These are phyloP conservation scores for Rhinoraja longicauda DNA, from an alignment of 2,797 vertebrate species.

Conservation along the genomic window DNA sequence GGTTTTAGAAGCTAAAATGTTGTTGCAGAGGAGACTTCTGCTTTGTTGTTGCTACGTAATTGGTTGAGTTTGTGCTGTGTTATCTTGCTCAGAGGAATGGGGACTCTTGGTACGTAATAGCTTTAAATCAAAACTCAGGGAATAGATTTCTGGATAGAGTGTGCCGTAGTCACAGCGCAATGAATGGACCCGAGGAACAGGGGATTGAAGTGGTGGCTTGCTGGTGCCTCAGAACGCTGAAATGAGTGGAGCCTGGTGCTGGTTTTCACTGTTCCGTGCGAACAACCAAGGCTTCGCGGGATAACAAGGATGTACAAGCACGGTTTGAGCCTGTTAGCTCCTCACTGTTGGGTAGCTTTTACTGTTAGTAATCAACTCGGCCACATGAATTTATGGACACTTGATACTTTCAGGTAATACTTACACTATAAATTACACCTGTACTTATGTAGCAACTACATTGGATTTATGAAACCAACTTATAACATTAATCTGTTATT, in stretches of 20 bases:
- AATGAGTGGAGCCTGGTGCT: constrained; percentile 26
- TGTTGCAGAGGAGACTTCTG: background rate
- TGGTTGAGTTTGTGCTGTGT: constrained; percentile 12
- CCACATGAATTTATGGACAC: constrained; percentile 37
- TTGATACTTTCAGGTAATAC: constrained; percentile 34
- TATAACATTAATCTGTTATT: constrained; percentile 16
- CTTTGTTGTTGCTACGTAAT: constrained; percentile 27
- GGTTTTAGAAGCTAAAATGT: background rate
- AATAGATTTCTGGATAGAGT: constrained; percentile 38
- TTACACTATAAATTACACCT: constrained; percentile 19
- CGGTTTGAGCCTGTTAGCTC: constrained; percentile 38
- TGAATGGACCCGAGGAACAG: constrained; percentile 31
- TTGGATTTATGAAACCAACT: constrained; percentile 27
- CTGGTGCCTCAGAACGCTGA: constrained; percentile 34
- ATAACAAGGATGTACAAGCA: constrained; percentile 35
- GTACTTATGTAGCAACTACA: constrained; percentile 13
- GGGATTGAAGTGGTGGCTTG: constrained; percentile 32
- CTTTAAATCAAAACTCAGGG: background rate
- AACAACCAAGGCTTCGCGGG: constrained; percentile 30
- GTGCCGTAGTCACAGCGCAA: constrained; percentile 33
- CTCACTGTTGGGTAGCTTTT: constrained; percentile 25
- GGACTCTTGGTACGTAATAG: constrained; percentile 40
- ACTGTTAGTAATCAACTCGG: constrained; percentile 37
- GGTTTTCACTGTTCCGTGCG: constrained; percentile 34
- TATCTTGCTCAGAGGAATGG: constrained; percentile 45